Base-by-base conservation (phyloP, 2,113 vertebrate species). In the Notarius lentiginosus region DNA sequence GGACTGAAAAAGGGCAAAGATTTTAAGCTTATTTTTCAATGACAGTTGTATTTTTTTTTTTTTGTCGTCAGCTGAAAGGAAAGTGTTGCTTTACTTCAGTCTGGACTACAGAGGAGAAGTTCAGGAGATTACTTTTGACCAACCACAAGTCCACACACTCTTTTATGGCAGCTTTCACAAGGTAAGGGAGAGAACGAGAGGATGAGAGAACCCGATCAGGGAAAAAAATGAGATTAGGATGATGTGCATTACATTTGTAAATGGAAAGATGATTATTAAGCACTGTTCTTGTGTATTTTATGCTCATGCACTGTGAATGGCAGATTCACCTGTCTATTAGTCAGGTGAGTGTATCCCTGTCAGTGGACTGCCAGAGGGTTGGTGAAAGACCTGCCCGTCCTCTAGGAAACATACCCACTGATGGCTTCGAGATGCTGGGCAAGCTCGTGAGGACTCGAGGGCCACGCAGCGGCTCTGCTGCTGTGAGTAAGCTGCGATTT, bases 141-240 rank as follows among this genome's bases (percentile, higher is more conserved):
- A 97, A 87, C 93, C 94, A 0, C 95, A 98, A 92, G 96, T 98
- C 83, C 97, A 95, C 93, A 95, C 93, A 89, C 93, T 99, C 41
- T 99, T 99, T 95, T 99, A 97, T 20, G 97, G 98, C 80, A 99
- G 97, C 86, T 98, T 98, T 89, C 98, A 99, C 89, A 99, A 99
- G 97, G 98, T 99, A 83, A 91, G 51, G 47, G 49, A 53, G n/a
- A 15, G n/a, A 61, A 20, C 24, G 20, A 68, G 15, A 56, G 55
- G 5, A 82, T 24, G 30, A 17, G 20, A 58, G 22, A 58, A 56
- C 17, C 20, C 24, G 72, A 24, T 72, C 15, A 30, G 34, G 8
- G 34, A 41, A 49, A 65, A n/a, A 66, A 14, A 41, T 41, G 41
- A 70, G 51, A 47, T 58, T 15, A n/a, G 12, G 41, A 65, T n/a